phyloP scores from a whole-genome alignment of 2,888 invertebrate species.

The Agrotis exclamationis region DNA sequence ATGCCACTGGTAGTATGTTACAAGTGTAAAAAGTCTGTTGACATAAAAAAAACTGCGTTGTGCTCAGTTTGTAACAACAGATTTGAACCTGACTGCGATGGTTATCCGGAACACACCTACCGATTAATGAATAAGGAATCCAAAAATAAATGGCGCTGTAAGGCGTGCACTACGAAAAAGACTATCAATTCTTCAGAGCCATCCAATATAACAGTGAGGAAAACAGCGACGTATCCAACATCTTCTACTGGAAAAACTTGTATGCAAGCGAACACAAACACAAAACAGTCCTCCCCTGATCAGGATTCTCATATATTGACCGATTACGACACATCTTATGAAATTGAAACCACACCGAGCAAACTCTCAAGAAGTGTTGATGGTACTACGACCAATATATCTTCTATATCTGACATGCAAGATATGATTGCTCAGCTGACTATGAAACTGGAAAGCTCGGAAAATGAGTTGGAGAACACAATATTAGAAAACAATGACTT shows the following conservation, averaged over 20 bases:
- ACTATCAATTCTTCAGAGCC: not conserved
- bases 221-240: not conserved
- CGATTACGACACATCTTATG: conserved; percentile 3
- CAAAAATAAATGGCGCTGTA: conserved; percentile 2
- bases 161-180: not conserved
- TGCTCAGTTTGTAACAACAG: not conserved
- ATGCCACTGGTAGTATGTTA: conserved; percentile 1
- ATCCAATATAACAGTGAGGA: not conserved
- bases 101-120: conserved; percentile 3
- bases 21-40: not conserved
- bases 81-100: not conserved
- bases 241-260: too few relatives aligned
- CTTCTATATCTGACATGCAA: conserved; percentile 30
- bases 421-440: not conserved
- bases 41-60: conserved; percentile 1
- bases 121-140: not conserved
- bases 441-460: not conserved
- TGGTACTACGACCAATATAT: conserved; percentile 1
- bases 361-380: conserved; percentile 8
- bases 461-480: conserved; percentile 1
- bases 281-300: not conserved
- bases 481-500: too few relatives aligned
- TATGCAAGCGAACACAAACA: not conserved
- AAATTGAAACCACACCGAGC: conserved; percentile 1
- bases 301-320: not conserved